Base-by-base conservation (phyloP, 2,113 vertebrate genomes). In the Thamnaconus septentrionalis region DNA sequence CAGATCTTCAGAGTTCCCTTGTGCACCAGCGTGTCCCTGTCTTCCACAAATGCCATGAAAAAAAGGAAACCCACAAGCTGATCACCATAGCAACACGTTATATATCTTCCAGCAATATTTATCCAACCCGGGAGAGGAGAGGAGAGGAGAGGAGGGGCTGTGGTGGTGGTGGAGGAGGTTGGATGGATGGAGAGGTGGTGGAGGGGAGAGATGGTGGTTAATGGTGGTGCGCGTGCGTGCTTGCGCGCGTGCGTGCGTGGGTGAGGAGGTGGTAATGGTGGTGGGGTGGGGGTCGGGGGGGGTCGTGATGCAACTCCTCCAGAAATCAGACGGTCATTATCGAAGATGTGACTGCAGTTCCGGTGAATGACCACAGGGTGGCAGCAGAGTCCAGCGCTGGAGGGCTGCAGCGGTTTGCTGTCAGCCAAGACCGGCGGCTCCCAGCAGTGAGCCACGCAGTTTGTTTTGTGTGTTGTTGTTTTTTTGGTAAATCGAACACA, bases 81-180 rank as follows among this genome's bases (percentile, higher is more conserved):
- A 89, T 93, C 90, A 85, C 91, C 91, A 92, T 93, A 88, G 91
- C 89, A 93, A 93, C 91, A 91, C 85, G 71, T 87, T 92, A 88
- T 86, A 88, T 88, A 84, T 91, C 89, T 87, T 81, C 79, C 81
- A 85, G 84, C 85, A 88, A 81, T 82, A 90, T 90, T 89, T 88
- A 87, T 85, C 85, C 78, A 76, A 79, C 75, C 75, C 69, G 41
- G 64, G 60, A 63, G 61, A 11, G 39, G 9, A 42, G 56, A 56
- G 69, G 51, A 71, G 70, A 68, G 64, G 41, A 68, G 58, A 73
- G 12, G 41, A 53, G 61, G 61, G 71, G 68, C 59, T 49, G 66
- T 66, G 68, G 80, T 63, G 60, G 48, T 65, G 62, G 6, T 10
- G 54, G 42, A 4, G 5, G 2, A 4, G 11, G 5, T 53, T 47